These are phyloP conservation scores for Otus sunia DNA, from an alignment of 2,113 vertebrate genomes.

Conservation along the genomic window DNA sequence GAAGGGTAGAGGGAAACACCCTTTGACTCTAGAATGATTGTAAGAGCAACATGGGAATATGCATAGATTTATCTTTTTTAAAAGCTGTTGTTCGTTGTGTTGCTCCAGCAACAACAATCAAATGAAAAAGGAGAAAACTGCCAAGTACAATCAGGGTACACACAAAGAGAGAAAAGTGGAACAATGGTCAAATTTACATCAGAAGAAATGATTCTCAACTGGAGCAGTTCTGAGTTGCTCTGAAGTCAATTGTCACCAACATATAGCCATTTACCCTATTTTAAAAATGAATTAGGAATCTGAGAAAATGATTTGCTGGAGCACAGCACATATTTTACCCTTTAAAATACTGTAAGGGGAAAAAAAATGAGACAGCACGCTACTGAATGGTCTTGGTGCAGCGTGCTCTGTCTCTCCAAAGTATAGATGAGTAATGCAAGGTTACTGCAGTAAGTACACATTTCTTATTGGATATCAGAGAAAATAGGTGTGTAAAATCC, in stretches of 20 bases:
- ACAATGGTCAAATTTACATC: background rate
- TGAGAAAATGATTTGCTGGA: background rate
- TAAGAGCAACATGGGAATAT: background rate
- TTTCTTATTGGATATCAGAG: constrained; percentile 38
- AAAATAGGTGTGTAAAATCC: constrained; percentile 59
- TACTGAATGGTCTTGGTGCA: background rate
- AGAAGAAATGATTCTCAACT: background rate
- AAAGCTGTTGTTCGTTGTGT: background rate
- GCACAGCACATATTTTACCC: background rate
- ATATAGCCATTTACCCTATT: background rate
- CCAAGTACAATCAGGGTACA: background rate
- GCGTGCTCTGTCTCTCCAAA: background rate
- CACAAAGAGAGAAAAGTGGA: background rate
- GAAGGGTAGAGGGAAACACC: background rate
- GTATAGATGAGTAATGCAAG: constrained; percentile 45
- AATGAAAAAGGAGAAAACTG: background rate
- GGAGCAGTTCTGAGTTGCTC: background rate
- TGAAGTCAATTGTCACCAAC: background rate
- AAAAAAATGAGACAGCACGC: background rate
- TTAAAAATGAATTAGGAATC: background rate
- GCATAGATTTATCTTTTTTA: background rate
- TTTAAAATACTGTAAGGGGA: background rate
- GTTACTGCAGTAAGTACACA: constrained; percentile 54
- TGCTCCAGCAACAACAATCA: background rate
- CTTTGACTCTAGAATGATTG: background rate